A percentile compares a stretch with the other conserved stretches of the same genome.
Evolutionary conservation across 2,797 vertebrate genomes (phyloP).

Genomic region (Takifugu rubripes): DNA sequence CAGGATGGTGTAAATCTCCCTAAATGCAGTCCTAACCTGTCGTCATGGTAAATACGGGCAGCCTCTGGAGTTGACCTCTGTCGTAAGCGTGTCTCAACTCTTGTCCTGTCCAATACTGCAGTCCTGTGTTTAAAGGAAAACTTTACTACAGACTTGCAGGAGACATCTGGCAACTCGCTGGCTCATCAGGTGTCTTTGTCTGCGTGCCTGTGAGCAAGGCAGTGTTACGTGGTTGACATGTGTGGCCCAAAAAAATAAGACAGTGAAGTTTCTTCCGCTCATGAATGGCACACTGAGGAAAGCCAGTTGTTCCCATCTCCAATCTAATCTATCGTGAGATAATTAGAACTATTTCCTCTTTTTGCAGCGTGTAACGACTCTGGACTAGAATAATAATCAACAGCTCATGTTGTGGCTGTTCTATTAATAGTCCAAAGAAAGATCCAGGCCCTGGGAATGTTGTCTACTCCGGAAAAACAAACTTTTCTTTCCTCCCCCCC

Average conservation of each 20-base stretch:
- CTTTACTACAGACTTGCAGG: neutral
- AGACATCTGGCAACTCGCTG: neutral
- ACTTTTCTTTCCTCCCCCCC: slow-evolving; percentile 39
- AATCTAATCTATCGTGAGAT: neutral
- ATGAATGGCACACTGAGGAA: neutral
- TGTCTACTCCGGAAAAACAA: slow-evolving; percentile 70
- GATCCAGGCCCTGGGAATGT: slow-evolving; percentile 76
- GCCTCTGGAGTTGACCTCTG: slow-evolving; percentile 15
- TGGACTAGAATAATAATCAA: slow-evolving; percentile 55
- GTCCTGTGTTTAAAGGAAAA: neutral
- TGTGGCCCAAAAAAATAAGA: slow-evolving; percentile 5
- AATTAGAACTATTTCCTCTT: neutral
- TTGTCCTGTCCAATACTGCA: slow-evolving; percentile 39
- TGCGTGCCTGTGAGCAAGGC: neutral
- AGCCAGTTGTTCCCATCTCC: neutral
- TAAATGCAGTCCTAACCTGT: slow-evolving; percentile 1
- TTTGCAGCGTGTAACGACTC: neutral
- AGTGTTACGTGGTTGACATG: neutral
- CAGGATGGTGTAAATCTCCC: slow-evolving; percentile 12
- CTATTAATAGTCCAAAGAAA: slow-evolving; percentile 76
- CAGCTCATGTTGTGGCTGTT: slow-evolving; percentile 49
- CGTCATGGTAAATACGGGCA: neutral
- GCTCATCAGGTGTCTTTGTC: slow-evolving; percentile 1
- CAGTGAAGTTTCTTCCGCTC: neutral
- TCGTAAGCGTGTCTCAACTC: slow-evolving; percentile 40